Evolutionary conservation across 2,113 vertebrate genomes (phyloP).

Genomic region (Salvelinus alpinus): DNA sequence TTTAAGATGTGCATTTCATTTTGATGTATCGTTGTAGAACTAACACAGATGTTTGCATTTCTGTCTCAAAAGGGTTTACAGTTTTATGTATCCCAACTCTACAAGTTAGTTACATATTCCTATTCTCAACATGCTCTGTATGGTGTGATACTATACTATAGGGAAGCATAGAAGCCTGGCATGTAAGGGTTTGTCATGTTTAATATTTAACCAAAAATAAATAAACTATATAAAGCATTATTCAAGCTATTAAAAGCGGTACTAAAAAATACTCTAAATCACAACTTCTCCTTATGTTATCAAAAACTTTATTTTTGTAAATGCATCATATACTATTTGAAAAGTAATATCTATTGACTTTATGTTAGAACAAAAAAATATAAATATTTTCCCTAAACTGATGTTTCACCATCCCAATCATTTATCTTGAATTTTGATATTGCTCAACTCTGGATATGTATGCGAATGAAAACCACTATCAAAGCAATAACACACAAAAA

Average conservation of each 20-base stretch:
- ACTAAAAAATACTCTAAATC: conserved; percentile 11
- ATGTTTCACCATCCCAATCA: not conserved
- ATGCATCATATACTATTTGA: not conserved
- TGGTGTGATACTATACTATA: not conserved
- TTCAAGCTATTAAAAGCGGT: conserved; percentile 30
- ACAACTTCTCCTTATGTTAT: conserved; percentile 29
- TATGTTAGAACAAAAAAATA: conserved; percentile 27
- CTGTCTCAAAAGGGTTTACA: not conserved
- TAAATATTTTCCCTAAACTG: not conserved
- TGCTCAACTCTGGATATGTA: not conserved
- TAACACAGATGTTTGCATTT: conserved; percentile 1
- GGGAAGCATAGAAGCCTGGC: not conserved
- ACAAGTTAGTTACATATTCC: not conserved
- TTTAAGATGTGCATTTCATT: conserved; percentile 16
- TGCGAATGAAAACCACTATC: not conserved
- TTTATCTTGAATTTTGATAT: not conserved
- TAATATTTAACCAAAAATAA: conserved; percentile 50
- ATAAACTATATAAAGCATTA: not conserved
- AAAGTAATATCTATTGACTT: not conserved
- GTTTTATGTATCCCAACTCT: conserved; percentile 8
- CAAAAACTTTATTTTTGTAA: conserved; percentile 53
- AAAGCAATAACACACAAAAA: not conserved
- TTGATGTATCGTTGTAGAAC: conserved; percentile 18
- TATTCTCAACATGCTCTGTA: not conserved
- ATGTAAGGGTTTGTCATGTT: not conserved